Conservation (phyloP, 2,888 invertebrate genomes). For the Thysanoteuthis rhombus region DNA sequence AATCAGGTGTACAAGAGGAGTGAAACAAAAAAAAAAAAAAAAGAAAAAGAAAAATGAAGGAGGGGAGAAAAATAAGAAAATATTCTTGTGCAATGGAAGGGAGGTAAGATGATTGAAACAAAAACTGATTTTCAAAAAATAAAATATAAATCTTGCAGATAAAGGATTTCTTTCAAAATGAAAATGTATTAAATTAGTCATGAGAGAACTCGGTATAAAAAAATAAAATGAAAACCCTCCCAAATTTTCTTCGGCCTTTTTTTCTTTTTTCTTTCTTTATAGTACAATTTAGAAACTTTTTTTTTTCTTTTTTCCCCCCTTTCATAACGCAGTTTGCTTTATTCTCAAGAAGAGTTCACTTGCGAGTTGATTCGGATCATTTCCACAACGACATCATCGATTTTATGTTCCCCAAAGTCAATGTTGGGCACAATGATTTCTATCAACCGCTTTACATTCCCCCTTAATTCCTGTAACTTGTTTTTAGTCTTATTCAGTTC, state of each 20-base stretch:
- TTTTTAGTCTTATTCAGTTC: slow-evolving; percentile 33
- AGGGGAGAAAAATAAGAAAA: not conserved
- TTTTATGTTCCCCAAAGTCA: slow-evolving; percentile 49
- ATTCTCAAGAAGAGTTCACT: not conserved
- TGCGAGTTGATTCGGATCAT: slow-evolving; percentile 51
- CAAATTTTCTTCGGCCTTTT: not conserved
- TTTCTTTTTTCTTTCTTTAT: not conserved
- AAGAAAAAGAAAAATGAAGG: not conserved
- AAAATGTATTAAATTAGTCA: too few species aligned
- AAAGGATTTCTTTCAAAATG: too few species aligned
- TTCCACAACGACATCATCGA: slow-evolving; percentile 51
- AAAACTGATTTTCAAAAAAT: too few species aligned
- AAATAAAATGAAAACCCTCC: not conserved
- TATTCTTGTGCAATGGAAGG: too few species aligned
- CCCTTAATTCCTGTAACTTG: slow-evolving; percentile 43
- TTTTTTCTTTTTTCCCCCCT: not conserved
- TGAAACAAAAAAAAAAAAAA: not conserved
- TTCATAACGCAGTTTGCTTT: not conserved
- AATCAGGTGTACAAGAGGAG: not conserved
- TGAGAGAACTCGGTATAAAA: not conserved
- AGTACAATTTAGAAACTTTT: not conserved
- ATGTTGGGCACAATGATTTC: slow-evolving; percentile 52
- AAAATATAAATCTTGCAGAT: too few species aligned
- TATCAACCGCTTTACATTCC: slow-evolving; percentile 46
- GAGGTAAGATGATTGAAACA: too few species aligned